These are phyloP conservation scores for Chymomyza caudatula DNA, from an alignment of 2,888 invertebrate species.

Conservation along the genomic window DNA sequence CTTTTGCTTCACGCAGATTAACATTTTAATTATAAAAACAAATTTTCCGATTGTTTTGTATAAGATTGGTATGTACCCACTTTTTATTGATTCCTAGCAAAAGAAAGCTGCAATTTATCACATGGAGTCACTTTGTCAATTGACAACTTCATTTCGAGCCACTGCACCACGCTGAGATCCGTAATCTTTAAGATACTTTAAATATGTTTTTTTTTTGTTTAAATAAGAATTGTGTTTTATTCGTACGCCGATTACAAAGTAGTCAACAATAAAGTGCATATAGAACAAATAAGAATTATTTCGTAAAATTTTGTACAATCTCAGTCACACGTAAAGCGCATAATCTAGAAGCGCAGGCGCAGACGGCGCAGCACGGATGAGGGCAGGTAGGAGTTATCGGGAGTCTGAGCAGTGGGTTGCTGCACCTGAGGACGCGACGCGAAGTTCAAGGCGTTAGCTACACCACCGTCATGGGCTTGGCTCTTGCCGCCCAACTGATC, in stretches of 20 bases:
- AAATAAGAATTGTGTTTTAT: constrained; percentile 53
- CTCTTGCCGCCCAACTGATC: constrained; percentile 65
- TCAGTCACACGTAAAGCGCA: background rate
- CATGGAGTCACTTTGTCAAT: background rate
- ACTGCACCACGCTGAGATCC: no score
- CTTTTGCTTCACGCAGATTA: constrained; percentile 70
- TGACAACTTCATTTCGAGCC: constrained; percentile 15
- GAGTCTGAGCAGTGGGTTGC: constrained; percentile 45
- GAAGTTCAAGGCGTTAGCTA: constrained; percentile 68
- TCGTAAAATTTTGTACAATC: background rate
- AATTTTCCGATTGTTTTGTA: constrained; percentile 52
- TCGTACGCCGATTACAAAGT: constrained; percentile 56
- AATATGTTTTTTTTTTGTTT: constrained; percentile 16
- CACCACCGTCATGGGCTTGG: constrained; percentile 62
- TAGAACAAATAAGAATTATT: constrained; percentile 1
- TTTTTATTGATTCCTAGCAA: constrained; percentile 34
- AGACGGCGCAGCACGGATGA: constrained; percentile 66
- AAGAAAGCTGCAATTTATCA: constrained; percentile 42
- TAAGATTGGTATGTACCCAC: constrained; percentile 30
- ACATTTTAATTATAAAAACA: constrained; percentile 71
- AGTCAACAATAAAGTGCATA: constrained; percentile 42
- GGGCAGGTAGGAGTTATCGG: constrained; percentile 66
- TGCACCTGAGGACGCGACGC: constrained; percentile 53
- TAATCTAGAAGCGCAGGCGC: constrained; percentile 45
- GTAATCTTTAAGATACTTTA: background rate